A percentile compares a stretch with the other conserved stretches of the same genome.
Evolutionary conservation across 2,888 invertebrate genomes (phyloP).

Genomic region (Dichetophora obliterata): DNA sequence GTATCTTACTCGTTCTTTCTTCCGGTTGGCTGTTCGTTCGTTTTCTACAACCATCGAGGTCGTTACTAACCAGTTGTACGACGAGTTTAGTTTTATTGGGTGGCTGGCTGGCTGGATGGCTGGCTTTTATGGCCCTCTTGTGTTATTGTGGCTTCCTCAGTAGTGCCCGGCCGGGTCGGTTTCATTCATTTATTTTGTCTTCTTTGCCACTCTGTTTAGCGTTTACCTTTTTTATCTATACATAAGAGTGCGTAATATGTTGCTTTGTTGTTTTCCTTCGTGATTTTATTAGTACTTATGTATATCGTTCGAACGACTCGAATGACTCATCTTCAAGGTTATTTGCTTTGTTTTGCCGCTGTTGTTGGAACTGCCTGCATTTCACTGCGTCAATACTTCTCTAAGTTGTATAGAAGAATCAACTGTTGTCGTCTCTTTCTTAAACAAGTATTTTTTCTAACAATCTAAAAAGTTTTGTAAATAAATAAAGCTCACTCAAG

Average conservation of each 20-base stretch:
- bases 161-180: neutral
- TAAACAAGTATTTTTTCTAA: neutral
- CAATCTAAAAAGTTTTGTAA: neutral
- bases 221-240: neutral
- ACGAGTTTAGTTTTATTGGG: neutral
- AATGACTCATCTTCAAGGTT: slow-evolving; percentile 55
- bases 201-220: slow-evolving; percentile 12
- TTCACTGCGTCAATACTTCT: neutral
- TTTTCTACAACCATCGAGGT: neutral
- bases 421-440: neutral
- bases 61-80: neutral
- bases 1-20: neutral
- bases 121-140: neutral
- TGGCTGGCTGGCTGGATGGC: too few relatives aligned
- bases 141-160: neutral
- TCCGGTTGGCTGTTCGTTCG: neutral
- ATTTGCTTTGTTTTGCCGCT: slow-evolving; percentile 40
- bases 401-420: neutral
- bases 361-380: slow-evolving; percentile 36
- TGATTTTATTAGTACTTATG: slow-evolving; percentile 34
- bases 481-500: neutral
- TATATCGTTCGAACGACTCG: slow-evolving; percentile 37
- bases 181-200: slow-evolving; percentile 26
- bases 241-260: neutral
- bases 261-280: slow-evolving; percentile 1